A percentile compares a stretch with the other conserved stretches of the same genome.
phyloP scores from a whole-genome alignment of 1,140 invertebrate species.

The Sycobia sp. region DNA sequence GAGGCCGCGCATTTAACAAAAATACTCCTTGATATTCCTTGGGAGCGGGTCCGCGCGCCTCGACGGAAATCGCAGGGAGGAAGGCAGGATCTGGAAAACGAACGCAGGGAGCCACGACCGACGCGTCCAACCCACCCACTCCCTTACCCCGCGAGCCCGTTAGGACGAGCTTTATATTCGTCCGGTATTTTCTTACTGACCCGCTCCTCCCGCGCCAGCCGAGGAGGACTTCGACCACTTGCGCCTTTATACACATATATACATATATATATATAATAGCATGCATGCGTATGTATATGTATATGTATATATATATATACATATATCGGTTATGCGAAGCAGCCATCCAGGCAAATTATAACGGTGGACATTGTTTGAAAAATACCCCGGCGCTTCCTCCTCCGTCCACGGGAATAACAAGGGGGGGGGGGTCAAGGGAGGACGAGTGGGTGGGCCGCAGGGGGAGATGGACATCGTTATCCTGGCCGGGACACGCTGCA shows the following conservation, averaged over 20 bases:
- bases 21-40: constrained; percentile 30
- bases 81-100: too few species aligned
- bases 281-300: too few species aligned
- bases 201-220: constrained; percentile 35
- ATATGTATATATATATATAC: too few species aligned
- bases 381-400: constrained; percentile 41
- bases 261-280: too few species aligned
- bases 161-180: constrained; percentile 2
- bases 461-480: constrained; percentile 52
- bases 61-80: too few species aligned
- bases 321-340: constrained; percentile 48
- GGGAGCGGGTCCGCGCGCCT: neutral
- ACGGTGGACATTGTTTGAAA: constrained; percentile 53
- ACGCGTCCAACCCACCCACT: too few species aligned
- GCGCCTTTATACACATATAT: too few species aligned
- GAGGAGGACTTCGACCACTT: too few species aligned
- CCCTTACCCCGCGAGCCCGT: too few species aligned
- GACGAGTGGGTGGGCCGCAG: too few species aligned
- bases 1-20: constrained; percentile 25
- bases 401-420: constrained; percentile 26
- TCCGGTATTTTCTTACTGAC: constrained; percentile 44
- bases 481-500: constrained; percentile 23
- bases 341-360: constrained; percentile 51
- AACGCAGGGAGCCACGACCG: too few species aligned
- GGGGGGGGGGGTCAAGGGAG: constrained; percentile 38